Percentiles rank a stretch among this genome's conserved stretches.
These are phyloP conservation scores for Elephas maximus DNA, from an alignment of 2,113 vertebrate genomes.

Conservation along the genomic window DNA sequence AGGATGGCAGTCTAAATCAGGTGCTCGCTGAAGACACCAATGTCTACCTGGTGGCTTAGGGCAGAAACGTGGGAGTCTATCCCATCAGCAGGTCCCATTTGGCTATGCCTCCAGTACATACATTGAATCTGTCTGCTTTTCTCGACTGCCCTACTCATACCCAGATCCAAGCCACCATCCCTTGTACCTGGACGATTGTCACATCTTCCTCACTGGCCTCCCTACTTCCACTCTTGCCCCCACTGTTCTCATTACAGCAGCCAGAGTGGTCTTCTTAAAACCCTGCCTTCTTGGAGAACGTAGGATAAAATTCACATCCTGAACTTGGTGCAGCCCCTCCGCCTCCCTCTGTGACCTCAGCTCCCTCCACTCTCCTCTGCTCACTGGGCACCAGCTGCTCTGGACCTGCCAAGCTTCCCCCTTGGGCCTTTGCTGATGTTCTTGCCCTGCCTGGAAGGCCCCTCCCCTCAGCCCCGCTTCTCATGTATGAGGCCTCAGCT, in stretches of 20 bases:
- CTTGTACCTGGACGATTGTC: neutral
- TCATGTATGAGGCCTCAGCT: neutral
- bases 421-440: neutral
- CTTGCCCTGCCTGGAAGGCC: neutral
- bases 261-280: neutral
- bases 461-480: neutral
- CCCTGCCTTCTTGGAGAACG: neutral
- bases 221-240: neutral
- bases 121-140: neutral
- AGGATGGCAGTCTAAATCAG: neutral
- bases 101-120: accelerated
- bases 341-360: neutral
- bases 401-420: neutral
- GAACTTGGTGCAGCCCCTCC: neutral
- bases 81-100: neutral
- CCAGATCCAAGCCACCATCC: neutral
- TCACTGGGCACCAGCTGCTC: neutral
- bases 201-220: neutral
- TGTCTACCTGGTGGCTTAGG: neutral
- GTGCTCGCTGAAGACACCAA: neutral
- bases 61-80: neutral
- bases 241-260: neutral
- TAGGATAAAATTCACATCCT: neutral
- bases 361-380: accelerated
- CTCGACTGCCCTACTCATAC: too few species aligned